These are phyloP conservation scores for Augochlora pura DNA, from an alignment of 1,140 invertebrate genomes.

Conservation along the genomic window DNA sequence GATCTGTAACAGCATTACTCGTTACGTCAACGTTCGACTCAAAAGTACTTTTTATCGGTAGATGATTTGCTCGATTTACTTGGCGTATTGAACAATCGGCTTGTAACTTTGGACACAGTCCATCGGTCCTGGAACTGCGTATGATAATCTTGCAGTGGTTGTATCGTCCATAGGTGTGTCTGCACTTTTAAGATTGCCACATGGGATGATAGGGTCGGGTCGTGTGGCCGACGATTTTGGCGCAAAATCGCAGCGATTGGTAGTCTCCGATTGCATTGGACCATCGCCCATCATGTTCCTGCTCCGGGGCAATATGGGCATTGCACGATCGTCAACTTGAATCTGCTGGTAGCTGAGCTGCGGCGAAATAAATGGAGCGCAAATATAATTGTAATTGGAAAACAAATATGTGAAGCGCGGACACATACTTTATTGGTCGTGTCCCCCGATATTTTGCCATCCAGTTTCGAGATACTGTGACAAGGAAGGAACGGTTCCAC, in stretches of 20 bases:
- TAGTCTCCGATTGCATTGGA: slow-evolving; percentile 86
- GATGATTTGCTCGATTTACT: slow-evolving; percentile 44
- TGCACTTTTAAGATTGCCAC: slow-evolving; percentile 74
- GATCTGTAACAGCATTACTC: slow-evolving; percentile 68
- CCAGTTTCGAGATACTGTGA: slow-evolving; percentile 64
- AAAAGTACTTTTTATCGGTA: no score
- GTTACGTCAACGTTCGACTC: no score
- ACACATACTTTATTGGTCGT: slow-evolving; percentile 74
- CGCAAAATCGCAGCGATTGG: slow-evolving; percentile 85
- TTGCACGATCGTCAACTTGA: slow-evolving; percentile 59
- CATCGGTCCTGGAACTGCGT: slow-evolving; percentile 58
- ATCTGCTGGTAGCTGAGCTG: slow-evolving; percentile 74
- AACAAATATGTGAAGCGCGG: no score
- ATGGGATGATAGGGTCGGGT: slow-evolving; percentile 71
- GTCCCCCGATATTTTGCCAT: slow-evolving; percentile 69
- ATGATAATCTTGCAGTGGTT: slow-evolving; percentile 71
- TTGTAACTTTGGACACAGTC: slow-evolving; percentile 65
- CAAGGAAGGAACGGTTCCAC: slow-evolving; percentile 64
- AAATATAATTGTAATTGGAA: no score
- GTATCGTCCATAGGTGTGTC: slow-evolving; percentile 71
- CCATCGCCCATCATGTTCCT: slow-evolving; percentile 78
- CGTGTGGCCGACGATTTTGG: slow-evolving; percentile 80
- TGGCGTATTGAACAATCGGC: slow-evolving; percentile 66
- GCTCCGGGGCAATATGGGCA: slow-evolving; percentile 64
- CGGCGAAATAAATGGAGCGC: neutral